Conservation (phyloP, 2,113 vertebrate genomes). For the Thamnophis sirtalis region DNA sequence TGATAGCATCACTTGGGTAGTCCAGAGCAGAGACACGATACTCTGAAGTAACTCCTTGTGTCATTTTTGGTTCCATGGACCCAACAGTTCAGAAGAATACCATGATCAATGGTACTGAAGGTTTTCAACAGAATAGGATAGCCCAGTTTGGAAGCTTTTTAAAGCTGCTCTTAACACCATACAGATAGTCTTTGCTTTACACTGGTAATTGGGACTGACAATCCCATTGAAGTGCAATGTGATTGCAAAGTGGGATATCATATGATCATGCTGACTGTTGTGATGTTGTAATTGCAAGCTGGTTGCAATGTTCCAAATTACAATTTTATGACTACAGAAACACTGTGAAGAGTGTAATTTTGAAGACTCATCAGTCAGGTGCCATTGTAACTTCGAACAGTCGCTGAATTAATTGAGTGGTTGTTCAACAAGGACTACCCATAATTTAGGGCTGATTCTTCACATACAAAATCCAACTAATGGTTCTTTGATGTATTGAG, state of each 20-base stretch:
- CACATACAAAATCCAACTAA: constrained; percentile 41
- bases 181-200: background rate
- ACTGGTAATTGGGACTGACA: background rate
- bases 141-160: background rate
- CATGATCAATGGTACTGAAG: background rate
- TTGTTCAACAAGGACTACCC: background rate
- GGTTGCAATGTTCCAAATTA: background rate
- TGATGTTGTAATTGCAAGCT: background rate
- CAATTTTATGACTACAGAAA: background rate
- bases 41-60: background rate
- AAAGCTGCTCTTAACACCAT: background rate
- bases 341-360: background rate
- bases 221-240: background rate
- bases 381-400: background rate
- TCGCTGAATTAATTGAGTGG: background rate
- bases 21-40: background rate
- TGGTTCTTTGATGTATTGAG: constrained; percentile 46
- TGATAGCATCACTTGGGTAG: background rate
- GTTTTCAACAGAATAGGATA: background rate
- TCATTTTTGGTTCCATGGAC: background rate
- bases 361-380: background rate
- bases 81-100: background rate
- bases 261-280: background rate
- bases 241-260: background rate
- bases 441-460: constrained; percentile 44